Base-by-base conservation (phyloP, 2,113 vertebrate genomes). In the Oreochromis aureus region DNA sequence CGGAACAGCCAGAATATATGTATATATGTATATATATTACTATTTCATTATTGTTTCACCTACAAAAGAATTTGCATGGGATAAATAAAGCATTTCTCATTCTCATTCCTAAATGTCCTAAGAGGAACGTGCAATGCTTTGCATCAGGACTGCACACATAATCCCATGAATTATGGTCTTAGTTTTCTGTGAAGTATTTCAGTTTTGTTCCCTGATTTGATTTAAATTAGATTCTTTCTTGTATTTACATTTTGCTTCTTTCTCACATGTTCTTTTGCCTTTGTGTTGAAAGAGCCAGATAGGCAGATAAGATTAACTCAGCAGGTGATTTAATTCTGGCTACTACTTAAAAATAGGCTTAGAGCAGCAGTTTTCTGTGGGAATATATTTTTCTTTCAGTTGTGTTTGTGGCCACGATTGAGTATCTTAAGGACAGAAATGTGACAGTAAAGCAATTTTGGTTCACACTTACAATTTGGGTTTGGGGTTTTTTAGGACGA, bases 401-500 rank as follows among this genome's bases (percentile, higher is more conserved):
- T 16, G 55, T 58, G 55, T 15, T 30, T 58, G 55, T 30, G 55
- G 55, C 24, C 24, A 27, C 8, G 7, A 58, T 58, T 58, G 4
- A 59, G 5, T 59, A 32, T 32, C 27, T 32, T 18, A 55, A 12
- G n/a, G 27, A 59, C 7, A 3, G 27, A 30, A 30, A 59, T 27
- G 24, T 24, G 54, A 55, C n/a, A 55, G 54, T 55, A 55, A 0
- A 55, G 53, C 0, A 1, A 55, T 22, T 55, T 55, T 55, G 22
- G 53, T 55, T 22, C 53, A 55, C n/a, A 22, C 53, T 55, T 3
- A 55, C n/a, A 55, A 55, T 55, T 55, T 55, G 5, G 19, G 1
- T 11, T 53, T 53, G 7, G 1, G 0, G 2, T 2, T 11, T 55
- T 22, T 19, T 34, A 22, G n/a, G 56, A 30, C 2, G 7, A 18